Percentiles rank a stretch among this genome's conserved stretches.
phyloP scores from a whole-genome alignment of 2,113 vertebrate genomes.

The Callopanchax toddi region DNA sequence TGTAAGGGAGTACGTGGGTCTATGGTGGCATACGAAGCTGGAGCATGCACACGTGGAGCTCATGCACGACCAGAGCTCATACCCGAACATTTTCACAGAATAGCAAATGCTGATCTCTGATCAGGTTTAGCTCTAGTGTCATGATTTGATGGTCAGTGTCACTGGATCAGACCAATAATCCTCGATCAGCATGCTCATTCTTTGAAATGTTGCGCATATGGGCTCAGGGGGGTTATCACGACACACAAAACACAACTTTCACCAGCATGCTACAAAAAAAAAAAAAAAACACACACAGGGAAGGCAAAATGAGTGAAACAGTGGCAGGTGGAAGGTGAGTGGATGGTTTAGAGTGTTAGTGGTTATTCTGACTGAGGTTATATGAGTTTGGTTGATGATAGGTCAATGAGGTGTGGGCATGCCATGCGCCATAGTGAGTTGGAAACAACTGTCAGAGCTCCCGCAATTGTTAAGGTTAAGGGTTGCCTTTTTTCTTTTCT shows the following conservation, averaged over 20 bases:
- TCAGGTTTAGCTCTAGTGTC: constrained; percentile 52
- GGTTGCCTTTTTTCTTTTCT: constrained; percentile 64
- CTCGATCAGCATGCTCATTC: constrained; percentile 61
- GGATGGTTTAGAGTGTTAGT: constrained; percentile 77
- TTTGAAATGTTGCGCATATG: constrained; percentile 63
- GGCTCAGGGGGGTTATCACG: constrained; percentile 63
- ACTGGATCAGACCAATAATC: constrained; percentile 54
- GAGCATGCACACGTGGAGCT: constrained; percentile 43
- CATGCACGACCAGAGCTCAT: constrained; percentile 74
- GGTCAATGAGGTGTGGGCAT: constrained; percentile 85
- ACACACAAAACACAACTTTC: constrained; percentile 67
- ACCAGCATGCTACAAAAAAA: constrained; percentile 83
- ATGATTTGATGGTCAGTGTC: constrained; percentile 24
- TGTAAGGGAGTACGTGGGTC: constrained; percentile 67
- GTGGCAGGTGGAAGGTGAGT: constrained; percentile 54
- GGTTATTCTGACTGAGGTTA: constrained; percentile 65
- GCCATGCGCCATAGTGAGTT: constrained; percentile 89
- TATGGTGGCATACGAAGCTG: constrained; percentile 67
- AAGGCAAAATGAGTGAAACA: constrained; percentile 56
- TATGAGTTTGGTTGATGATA: constrained; percentile 52
- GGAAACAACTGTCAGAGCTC: constrained; percentile 87
- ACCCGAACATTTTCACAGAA: constrained; percentile 60
- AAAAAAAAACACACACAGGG: constrained; percentile 71
- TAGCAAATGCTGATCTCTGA: constrained; percentile 58
- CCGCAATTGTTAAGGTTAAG: constrained; percentile 74